Evolutionary conservation across 2,888 invertebrate genomes (phyloP).

Genomic region (Thera britannica): DNA sequence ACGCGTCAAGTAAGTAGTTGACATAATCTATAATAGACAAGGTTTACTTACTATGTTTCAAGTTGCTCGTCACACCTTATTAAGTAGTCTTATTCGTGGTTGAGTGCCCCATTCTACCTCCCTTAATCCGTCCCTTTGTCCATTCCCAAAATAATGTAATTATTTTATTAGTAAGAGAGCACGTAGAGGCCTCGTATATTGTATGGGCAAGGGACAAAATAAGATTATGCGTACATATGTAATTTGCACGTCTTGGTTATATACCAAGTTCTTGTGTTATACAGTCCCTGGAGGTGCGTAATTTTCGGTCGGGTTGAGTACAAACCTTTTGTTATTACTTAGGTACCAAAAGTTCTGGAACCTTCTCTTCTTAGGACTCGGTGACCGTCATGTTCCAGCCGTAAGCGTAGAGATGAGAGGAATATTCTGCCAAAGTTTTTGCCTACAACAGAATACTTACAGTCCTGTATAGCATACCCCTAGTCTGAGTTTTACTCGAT

Average conservation of each 20-base stretch:
- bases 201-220: conserved; percentile 43
- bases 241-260: conserved; percentile 46
- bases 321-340: conserved; percentile 17
- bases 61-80: not conserved
- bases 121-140: conserved; percentile 19
- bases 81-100: no score
- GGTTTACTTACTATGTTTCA: no score
- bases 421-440: no score
- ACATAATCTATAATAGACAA: no score
- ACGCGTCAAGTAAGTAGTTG: no score
- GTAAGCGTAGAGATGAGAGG: not conserved
- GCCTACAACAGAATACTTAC: no score
- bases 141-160: conserved; percentile 52
- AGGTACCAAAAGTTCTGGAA: not conserved
- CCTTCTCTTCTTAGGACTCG: not conserved
- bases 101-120: conserved; percentile 1
- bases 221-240: conserved; percentile 43
- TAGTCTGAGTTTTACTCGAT: no score
- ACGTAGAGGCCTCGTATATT: conserved; percentile 43
- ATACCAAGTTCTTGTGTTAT: conserved; percentile 30
- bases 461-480: no score
- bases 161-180: conserved; percentile 59
- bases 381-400: not conserved
- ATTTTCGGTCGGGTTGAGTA: conserved; percentile 26
- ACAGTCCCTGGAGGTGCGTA: conserved; percentile 28